Conservation (phyloP, 2,888 invertebrate genomes). For the Eucriotettix oculatus region DNA sequence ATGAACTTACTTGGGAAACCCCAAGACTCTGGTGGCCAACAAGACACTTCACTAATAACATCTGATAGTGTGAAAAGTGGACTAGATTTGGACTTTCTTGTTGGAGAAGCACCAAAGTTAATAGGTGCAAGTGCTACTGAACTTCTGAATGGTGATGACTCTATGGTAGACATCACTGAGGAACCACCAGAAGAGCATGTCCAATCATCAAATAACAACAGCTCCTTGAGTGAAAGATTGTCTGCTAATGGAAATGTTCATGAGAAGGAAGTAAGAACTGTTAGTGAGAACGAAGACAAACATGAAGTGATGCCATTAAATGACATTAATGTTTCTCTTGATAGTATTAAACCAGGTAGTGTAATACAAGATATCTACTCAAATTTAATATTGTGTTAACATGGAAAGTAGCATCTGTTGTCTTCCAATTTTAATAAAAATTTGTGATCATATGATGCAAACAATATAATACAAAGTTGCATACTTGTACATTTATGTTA, state of each 20-base stretch:
- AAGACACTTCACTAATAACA: neutral
- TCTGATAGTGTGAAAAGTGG: slow-evolving; percentile 5
- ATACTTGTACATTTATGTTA: no score
- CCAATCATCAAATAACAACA: neutral
- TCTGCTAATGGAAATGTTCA: slow-evolving; percentile 6
- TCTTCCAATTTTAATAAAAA: no score
- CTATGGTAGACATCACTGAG: slow-evolving; percentile 38
- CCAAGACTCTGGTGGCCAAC: neutral
- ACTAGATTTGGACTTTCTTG: slow-evolving; percentile 35
- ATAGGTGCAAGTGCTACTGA: neutral
- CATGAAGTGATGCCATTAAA: slow-evolving; percentile 35
- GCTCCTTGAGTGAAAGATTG: neutral
- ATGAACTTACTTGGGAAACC: slow-evolving; percentile 39
- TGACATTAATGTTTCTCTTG: slow-evolving; percentile 57
- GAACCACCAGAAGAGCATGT: slow-evolving; percentile 16
- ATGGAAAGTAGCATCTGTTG: no score
- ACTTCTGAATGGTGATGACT: slow-evolving; percentile 28
- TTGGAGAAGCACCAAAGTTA: slow-evolving; percentile 22
- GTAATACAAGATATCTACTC: neutral
- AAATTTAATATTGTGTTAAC: neutral
- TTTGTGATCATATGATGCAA: no score
- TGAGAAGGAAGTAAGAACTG: slow-evolving; percentile 21
- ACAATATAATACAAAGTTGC: no score
- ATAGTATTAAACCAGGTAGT: slow-evolving; percentile 55
- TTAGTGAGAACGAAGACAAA: slow-evolving; percentile 9